Base-by-base conservation (phyloP, 2,797 vertebrate genomes). In the Lithobates sylvaticus region DNA sequence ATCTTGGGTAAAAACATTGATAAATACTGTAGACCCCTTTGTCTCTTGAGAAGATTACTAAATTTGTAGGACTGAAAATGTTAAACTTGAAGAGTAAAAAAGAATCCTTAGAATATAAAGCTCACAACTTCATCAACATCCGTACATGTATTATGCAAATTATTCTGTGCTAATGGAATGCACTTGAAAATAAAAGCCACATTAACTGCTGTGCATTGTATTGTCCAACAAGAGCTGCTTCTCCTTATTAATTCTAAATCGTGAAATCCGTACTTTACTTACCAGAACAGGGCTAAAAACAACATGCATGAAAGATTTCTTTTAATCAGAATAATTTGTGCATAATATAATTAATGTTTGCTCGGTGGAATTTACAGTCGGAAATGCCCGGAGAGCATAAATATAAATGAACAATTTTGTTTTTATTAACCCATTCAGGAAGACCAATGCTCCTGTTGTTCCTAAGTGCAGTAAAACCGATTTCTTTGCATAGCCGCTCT, bases 101-200 rank as follows among this genome's bases (percentile, higher is more conserved):
- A 71, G 6, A 68, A 47, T 65, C 36, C 18, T 36, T 21, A 21
- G 29, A 10, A 32, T 77, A 21, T 29, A 54, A 9, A 34, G 36
- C 0, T 23, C 69, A 39, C n/a, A 36, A 23, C 58, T 47, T 78
- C 26, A 70, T 78, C 36, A 50, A 26, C 10, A 71, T 61, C 34
- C 13, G 72, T 67, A 61, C 44, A 42, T 61, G 58, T 42, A 84
- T 72, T 78, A 78, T 73, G 76, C 76, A 78, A 65, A 78, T 73
- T 6, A 42, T 16, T 2, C 36, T n/a, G 12, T 29, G 44, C 32
- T 64, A 84, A 76, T 70, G 23, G 39, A 61, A 16, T 21, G 65
- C 50, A 32, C 18, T 47, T 21, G 1, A 47, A 44, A 26, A 47
- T 64, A 10, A 65, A 75, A 18, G 29, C 44, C 34, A 44, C 42